Base-by-base conservation (phyloP, 2,888 invertebrate species). In the Amphipyra tragopoginis region DNA sequence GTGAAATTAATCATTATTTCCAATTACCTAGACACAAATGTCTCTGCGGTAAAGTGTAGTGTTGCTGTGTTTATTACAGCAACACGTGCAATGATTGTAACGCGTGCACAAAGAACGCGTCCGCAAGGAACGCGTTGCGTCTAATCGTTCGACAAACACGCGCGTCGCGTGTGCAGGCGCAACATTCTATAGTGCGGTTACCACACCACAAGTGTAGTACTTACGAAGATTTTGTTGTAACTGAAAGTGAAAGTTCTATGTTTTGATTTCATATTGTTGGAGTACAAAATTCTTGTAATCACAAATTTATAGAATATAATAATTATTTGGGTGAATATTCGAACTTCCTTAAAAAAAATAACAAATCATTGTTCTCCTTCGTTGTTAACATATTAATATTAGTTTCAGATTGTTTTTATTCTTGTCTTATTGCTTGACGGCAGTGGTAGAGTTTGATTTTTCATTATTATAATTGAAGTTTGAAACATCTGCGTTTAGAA, bases 121-220 rank as follows among this genome's bases (percentile, higher is more conserved):
- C 52, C 15, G 13, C 48, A 33, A 2, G 21, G 14, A 66, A 66
- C 54, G 45, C 48, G 49, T 64, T 66, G 59, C 64, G 67, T 55
- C 65, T 70, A 71, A 69, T 74, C 67, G 72, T 59, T 74, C 75
- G 60, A 47, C 71, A 75, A 73, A 79, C 69, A 65, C 65, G 65
- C 48, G 58, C 48, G 58, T 53, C 49, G 21, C 54, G 57, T 61
- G 69, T 58, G 67, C 72, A 59, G 58, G 47, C 60, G 59, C 68
- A 72, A 72, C 62, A 75, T 71, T 75, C 71, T 68, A 70, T 63
- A 45, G 59, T 81, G 79, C 52, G 81, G 81, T 80, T 69, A 44
- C 44, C 59, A 70, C 55, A 72, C 79, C 79, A 60, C 77, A 79
- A 74, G 57, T 65, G 69, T 79, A 69, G 53, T 58, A 65, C 53